Percentiles rank a stretch among this genome's conserved stretches.
Evolutionary conservation across 2,113 vertebrate genomes (phyloP).

Genomic region (Pristiophorus japonicus): DNA sequence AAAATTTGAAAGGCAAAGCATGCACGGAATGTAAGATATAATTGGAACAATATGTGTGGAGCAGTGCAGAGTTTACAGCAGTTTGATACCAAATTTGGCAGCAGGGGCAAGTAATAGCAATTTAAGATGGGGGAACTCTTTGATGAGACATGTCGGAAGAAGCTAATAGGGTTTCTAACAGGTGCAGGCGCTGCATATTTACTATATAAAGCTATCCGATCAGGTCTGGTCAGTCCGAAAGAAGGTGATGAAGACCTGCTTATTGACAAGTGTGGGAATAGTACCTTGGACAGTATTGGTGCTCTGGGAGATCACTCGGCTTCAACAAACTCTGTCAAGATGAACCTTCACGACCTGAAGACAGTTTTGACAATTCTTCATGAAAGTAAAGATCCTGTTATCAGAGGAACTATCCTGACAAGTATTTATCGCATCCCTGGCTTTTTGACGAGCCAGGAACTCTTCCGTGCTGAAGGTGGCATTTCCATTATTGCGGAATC

Average conservation of each 20-base stretch:
- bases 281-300: conserved; percentile 5
- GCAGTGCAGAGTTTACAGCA: neutral
- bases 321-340: neutral
- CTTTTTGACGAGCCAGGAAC: neutral
- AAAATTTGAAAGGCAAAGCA: neutral
- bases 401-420: neutral
- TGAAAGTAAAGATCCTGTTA: conserved; percentile 23
- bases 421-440: conserved; percentile 20
- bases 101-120: neutral
- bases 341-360: conserved; percentile 24
- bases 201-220: neutral
- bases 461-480: neutral
- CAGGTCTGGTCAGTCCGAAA: neutral
- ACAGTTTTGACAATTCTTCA: neutral
- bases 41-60: neutral
- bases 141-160: neutral
- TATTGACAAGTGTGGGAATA: neutral
- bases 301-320: neutral
- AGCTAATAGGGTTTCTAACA: conserved; percentile 6
- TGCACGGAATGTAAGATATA: no score
- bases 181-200: neutral
- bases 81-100: neutral
- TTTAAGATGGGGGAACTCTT: neutral
- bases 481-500: conserved; percentile 13
- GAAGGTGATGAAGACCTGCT: neutral